Base-by-base conservation (phyloP, 2,113 vertebrate species). In the Micronisus gabar region DNA sequence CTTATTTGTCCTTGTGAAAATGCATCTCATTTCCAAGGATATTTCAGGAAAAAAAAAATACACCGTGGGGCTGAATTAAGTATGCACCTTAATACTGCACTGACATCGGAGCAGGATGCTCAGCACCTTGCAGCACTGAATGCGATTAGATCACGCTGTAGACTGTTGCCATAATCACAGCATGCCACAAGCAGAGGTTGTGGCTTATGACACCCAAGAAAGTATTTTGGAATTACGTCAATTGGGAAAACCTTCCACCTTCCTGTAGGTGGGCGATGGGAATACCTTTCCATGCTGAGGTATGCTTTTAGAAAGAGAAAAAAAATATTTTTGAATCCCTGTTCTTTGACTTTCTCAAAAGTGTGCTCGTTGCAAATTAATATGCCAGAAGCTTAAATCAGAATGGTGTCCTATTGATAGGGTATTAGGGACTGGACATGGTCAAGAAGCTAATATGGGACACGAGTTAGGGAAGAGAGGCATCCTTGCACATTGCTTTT, bases 61-160 rank as follows among this genome's bases (percentile, higher is more conserved):
- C 13, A 47, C 9, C 6, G 6, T 7, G 3, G 22, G n/a, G 20
- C 32, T 67, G 56, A 67, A 66, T 66, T 81, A 61, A 81, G 29
- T 16, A 58, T 19, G 6, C 7, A 5, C 11, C 36, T 83, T 53
- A 62, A n/a, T 34, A 45, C 76, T 41, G 9, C 32, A 30, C 38
- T n/a, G 52, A 10, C n/a, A 10, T 40, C 25, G 43, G 40, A 86
- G 52, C 30, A 67, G 56, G n/a, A 36, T 21, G 59, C 48, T 76
- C 23, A 25, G 32, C 59, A 90, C 7, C 26, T 38, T 81, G 45
- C 63, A 70, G 16, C n/a, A 14, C 45, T 91, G 73, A 34, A 36
- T 9, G 23, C 2, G 2, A 22, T 58, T n/a, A 65, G 18, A 43
- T 59, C 30, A 26, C 0, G 0, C 50, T 70, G 10, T 17, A 36